Evolutionary conservation across 2,113 vertebrate species (phyloP).

Genomic region (Egretta garzetta): DNA sequence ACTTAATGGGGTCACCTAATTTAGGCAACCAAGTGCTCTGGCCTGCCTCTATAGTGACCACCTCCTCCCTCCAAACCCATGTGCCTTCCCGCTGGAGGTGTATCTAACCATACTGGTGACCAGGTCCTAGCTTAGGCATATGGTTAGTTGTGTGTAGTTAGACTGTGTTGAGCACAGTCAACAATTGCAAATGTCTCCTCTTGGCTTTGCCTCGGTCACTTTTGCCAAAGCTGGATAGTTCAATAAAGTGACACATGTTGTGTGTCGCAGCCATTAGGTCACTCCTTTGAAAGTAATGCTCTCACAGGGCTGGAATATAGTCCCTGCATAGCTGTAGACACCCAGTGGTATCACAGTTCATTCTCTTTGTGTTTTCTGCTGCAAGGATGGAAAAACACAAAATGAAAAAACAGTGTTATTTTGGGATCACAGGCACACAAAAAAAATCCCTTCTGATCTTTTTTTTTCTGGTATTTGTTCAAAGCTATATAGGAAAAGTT

Average conservation of each 20-base stretch:
- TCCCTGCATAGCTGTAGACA: not conserved
- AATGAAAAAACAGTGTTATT: not conserved
- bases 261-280: accelerated
- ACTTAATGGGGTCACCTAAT: not conserved
- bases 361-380: not conserved
- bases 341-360: not conserved
- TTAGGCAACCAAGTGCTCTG: not conserved
- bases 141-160: not conserved
- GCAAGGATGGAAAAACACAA: not conserved
- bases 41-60: not conserved
- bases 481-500: not conserved
- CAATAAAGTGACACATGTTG: not conserved
- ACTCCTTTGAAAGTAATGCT: not conserved
- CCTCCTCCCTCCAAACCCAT: not conserved
- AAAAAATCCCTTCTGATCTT: not conserved
- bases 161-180: not conserved
- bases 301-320: not conserved
- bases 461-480: not conserved
- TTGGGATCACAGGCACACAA: not conserved
- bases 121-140: not conserved
- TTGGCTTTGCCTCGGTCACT: not conserved
- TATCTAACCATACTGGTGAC: not conserved
- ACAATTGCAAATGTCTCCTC: not conserved
- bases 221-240: not conserved
- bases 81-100: not conserved